Percentiles rank a stretch among this genome's conserved stretches.
These are phyloP conservation scores for Eutolmus rufibarbis DNA, from an alignment of 2,888 invertebrate genomes.

Conservation along the genomic window DNA sequence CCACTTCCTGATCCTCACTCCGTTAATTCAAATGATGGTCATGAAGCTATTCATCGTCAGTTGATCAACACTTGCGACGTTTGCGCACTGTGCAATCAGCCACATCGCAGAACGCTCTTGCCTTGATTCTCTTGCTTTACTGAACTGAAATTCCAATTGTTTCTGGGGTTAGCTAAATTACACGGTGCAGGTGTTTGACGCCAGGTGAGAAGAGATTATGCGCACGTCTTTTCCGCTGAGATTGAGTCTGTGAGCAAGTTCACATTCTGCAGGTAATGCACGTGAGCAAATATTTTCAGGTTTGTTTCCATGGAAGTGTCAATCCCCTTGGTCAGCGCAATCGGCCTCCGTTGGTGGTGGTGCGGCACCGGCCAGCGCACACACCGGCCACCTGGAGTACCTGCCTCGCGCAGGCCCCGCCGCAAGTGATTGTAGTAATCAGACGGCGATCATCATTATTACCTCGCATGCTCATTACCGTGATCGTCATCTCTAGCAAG, in stretches of 20 bases:
- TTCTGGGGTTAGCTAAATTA: constrained; percentile 29
- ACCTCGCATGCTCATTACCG: constrained; percentile 26
- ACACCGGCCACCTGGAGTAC: background rate
- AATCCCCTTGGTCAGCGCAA: constrained; percentile 27
- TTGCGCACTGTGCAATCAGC: constrained; percentile 5
- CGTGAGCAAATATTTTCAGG: constrained; percentile 25
- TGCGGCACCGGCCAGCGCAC: background rate
- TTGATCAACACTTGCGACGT: constrained; percentile 17
- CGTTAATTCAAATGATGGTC: constrained; percentile 25
- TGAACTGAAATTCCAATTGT: constrained; percentile 39
- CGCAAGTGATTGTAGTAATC: constrained; percentile 20
- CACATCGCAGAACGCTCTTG: background rate
- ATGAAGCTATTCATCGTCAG: background rate
- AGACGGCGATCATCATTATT: constrained; percentile 18
- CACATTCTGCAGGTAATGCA: constrained; percentile 29
- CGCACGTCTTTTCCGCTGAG: background rate
- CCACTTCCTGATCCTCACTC: constrained; percentile 26
- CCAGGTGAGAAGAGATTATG: constrained; percentile 38
- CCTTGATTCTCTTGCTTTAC: background rate
- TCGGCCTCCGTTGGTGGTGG: background rate
- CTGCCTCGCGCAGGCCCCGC: background rate
- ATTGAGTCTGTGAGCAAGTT: background rate
- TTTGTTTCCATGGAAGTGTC: constrained; percentile 33
- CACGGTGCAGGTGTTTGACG: constrained; percentile 40
- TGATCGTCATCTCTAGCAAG: constrained; percentile 7